A percentile compares a stretch with the other conserved stretches of the same genome.
These are phyloP conservation scores for Limnodromus scolopaceus DNA, from an alignment of 2,797 vertebrate genomes.

Conservation along the genomic window DNA sequence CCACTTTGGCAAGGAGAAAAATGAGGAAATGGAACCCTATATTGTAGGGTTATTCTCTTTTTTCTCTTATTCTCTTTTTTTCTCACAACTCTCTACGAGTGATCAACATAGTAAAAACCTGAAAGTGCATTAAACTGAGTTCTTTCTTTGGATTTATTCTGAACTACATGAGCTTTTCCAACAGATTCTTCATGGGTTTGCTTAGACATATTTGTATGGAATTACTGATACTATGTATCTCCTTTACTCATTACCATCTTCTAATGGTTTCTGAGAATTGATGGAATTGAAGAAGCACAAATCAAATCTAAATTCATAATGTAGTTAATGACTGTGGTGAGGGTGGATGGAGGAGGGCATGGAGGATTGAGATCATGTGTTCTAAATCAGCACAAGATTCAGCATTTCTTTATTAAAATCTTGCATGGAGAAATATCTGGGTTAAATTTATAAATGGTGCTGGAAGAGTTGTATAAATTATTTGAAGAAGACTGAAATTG, in stretches of 20 bases:
- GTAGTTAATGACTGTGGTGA: neutral
- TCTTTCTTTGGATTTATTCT: neutral
- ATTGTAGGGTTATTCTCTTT: no score
- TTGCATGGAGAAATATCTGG: neutral
- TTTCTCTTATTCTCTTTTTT: neutral
- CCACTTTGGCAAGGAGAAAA: slow-evolving; percentile 1
- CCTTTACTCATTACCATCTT: neutral
- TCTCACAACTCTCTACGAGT: neutral
- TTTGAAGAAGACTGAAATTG: neutral
- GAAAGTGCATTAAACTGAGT: neutral
- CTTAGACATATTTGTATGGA: neutral
- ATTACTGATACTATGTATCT: neutral
- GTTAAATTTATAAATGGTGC: neutral
- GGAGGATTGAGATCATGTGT: neutral
- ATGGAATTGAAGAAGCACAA: neutral
- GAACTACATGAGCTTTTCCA: neutral
- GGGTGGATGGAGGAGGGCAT: neutral
- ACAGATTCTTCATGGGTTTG: neutral
- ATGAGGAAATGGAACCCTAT: neutral
- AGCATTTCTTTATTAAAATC: neutral
- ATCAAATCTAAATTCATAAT: neutral
- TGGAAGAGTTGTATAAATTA: neutral
- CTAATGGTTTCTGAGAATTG: neutral
- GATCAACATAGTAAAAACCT: neutral
- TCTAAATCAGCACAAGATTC: neutral